Evolutionary conservation across 1,140 invertebrate genomes (phyloP), one percentile per base, ranked within the genome.

Genomic region (Formica exsecta): DNA sequence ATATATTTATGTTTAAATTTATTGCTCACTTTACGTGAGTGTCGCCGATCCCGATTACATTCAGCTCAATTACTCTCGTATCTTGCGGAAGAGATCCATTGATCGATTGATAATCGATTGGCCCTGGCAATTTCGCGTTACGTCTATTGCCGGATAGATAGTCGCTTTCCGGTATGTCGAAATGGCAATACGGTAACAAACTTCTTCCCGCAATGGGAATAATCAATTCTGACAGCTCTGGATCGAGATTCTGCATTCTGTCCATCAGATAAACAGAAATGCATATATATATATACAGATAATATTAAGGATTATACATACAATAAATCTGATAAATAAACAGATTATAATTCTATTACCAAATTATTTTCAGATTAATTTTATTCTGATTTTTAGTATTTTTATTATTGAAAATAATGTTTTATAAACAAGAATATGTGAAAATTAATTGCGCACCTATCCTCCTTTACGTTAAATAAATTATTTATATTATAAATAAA

Each of bases 101-200:
- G 19, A n/a, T 3, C 11, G 83, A n/a, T 66, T 75, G 83, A 11
- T 86, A 75, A 25, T 62, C 87, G 16, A 90, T 11, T 11, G 92
- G 92, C 54, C 86, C 87, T 22, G 87, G 81, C 38, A 86, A 48
- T 19, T 91, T 91, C 2, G 84, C 71, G 76, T 95, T 94, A 66
- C 95, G 93, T 87, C 94, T 93, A 7, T 93, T 93, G 11, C 93
- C 94, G 3, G 92, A 94, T 48, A 96, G 86, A 91, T 96, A 96
- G 90, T 96, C 95, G 73, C 94, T 96, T 74, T 96, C 94, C 80
- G 95, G 93, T 38, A 96, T 92, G 83, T 96, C 95, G 66, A 96
- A 94, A 84, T 96, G 95, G 81, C 95, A 95, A 87, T 96, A 96
- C 0, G 96, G 95, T 4, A 96, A 92, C 54, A 96, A 86, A 44